These are phyloP conservation scores for Limnodromus scolopaceus DNA, from an alignment of 2,797 vertebrate genomes.

Conservation along the genomic window DNA sequence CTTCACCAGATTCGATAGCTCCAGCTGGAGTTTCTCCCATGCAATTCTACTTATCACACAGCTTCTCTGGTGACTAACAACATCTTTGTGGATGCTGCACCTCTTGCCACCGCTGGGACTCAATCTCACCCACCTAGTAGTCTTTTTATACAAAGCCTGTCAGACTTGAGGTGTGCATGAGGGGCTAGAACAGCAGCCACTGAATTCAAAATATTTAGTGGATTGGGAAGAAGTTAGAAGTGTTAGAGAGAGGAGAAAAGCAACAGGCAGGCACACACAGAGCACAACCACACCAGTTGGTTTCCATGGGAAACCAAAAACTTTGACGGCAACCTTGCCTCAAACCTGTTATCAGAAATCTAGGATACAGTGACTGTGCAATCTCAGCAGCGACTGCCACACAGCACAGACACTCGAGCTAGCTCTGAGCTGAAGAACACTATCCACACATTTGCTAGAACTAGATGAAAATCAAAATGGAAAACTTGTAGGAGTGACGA, in stretches of 20 bases:
- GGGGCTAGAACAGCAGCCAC: neutral
- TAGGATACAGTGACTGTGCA: neutral
- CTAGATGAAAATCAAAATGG: neutral
- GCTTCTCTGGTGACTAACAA: neutral
- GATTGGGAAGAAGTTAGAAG: neutral
- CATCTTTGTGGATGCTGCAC: neutral
- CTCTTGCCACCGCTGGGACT: neutral
- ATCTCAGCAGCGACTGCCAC: neutral
- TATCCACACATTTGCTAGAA: neutral
- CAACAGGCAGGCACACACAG: neutral
- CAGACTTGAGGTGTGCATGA: neutral
- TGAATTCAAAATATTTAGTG: neutral
- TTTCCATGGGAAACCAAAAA: neutral
- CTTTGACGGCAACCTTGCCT: neutral
- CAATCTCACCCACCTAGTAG: neutral
- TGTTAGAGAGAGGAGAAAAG: neutral
- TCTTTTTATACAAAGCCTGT: neutral
- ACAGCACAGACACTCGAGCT: accelerated
- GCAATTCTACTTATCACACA: neutral
- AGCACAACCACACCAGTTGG: neutral
- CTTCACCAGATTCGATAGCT: neutral
- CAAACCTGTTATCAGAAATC: neutral
- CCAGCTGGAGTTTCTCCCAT: neutral
- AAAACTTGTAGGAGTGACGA: neutral
- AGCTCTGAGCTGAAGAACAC: neutral